A percentile compares a stretch with the other conserved stretches of the same genome.
Conservation (phyloP, 2,888 invertebrate genomes). For the Drosophila fulvimacula region DNA sequence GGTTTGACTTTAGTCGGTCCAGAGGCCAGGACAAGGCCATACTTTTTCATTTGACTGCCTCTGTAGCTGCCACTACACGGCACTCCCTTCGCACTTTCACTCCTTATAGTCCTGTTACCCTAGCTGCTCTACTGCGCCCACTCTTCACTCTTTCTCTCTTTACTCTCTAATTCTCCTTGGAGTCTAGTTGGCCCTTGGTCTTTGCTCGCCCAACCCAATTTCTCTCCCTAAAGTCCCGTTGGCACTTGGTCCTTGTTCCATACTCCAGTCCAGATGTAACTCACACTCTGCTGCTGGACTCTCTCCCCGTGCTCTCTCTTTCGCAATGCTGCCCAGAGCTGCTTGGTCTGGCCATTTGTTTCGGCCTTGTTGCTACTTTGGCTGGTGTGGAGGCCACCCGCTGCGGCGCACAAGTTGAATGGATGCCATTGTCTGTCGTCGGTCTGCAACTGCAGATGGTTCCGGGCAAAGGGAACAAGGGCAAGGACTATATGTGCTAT, state of each 20-base stretch:
- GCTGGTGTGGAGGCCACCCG: constrained; percentile 29
- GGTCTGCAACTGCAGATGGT: constrained; percentile 44
- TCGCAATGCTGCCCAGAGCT: background rate
- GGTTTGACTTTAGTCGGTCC: constrained; percentile 31
- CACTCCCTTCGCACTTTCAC: background rate
- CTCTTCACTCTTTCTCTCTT: constrained; percentile 3
- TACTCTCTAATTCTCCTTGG: constrained; percentile 1
- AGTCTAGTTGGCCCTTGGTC: constrained; percentile 7
- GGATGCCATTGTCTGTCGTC: constrained; percentile 48
- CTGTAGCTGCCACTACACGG: background rate
- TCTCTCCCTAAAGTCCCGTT: constrained; percentile 11
- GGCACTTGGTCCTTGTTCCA: background rate
- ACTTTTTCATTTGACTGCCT: constrained; percentile 50
- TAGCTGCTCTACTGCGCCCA: background rate
- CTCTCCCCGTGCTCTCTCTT: background rate
- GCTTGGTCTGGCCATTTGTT: constrained; percentile 41
- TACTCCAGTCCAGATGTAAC: background rate
- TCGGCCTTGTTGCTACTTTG: constrained; percentile 40
- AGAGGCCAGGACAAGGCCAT: constrained; percentile 33
- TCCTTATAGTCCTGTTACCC: background rate
- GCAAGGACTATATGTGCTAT: constrained; percentile 7
- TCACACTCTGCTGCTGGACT: background rate
- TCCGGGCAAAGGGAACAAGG: constrained; percentile 8
- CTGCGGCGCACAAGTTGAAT: constrained; percentile 38
- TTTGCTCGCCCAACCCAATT: background rate